Conservation (phyloP, 2,888 invertebrate genomes). For the Drosophila mulleri region DNA sequence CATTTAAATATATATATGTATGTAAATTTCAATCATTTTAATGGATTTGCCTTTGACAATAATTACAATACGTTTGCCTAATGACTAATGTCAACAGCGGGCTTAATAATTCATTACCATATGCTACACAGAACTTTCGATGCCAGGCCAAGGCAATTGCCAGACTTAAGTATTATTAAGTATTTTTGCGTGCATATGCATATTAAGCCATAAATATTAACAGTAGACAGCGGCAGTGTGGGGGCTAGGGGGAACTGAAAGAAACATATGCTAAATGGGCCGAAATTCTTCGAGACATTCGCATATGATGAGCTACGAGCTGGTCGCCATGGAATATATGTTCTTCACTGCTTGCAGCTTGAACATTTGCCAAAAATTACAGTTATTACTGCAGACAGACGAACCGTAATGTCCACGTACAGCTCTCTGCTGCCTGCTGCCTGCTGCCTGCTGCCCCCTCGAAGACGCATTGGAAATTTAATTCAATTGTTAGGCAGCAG, state of each 20-base stretch:
- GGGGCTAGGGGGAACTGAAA: background rate
- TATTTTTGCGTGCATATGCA: conserved; percentile 64
- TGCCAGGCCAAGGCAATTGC: conserved; percentile 32
- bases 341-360: conserved; percentile 18
- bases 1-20: background rate
- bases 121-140: conserved; percentile 38
- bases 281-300: conserved; percentile 47
- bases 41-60: conserved; percentile 11
- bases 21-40: conserved; percentile 4
- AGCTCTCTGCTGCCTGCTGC: background rate
- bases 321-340: conserved; percentile 2
- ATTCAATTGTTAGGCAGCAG: conserved; percentile 75
- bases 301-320: conserved; percentile 45
- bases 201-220: conserved; percentile 74
- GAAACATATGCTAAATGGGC: conserved; percentile 54
- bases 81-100: conserved; percentile 47
- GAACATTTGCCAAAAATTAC: conserved; percentile 78
- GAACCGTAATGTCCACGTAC: conserved; percentile 44
- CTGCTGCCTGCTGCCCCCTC: background rate
- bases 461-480: conserved; percentile 76
- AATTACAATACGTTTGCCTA: conserved; percentile 41
- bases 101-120: conserved; percentile 65
- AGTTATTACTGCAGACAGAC: conserved; percentile 79
- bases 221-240: conserved; percentile 12
- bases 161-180: conserved; percentile 55